Base-by-base conservation (phyloP, 2,888 invertebrate species). In the Lacanobia oleracea region DNA sequence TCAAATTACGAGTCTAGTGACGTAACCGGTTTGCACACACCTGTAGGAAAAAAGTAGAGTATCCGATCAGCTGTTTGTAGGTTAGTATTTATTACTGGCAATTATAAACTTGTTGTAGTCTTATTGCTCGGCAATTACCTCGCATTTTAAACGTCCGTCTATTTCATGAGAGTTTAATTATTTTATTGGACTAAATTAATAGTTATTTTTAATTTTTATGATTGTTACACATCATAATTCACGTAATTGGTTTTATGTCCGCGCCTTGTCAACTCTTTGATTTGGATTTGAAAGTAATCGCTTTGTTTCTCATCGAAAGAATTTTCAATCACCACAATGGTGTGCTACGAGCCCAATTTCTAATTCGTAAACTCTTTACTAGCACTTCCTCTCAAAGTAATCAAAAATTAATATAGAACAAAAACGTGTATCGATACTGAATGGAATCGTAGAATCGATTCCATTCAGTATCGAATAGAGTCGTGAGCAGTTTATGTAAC, bases 21-120 rank as follows among this genome's bases (percentile, higher is more conserved):
- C 84, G 85, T 85, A 89, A 91, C 89, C 85, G 87, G 92, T 91
- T 88, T 73, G 70, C 68, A 79, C 83, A 82, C 91, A 91, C 88
- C 90, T 92, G 91, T 86, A 83, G 71, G 69, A 75, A 84, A 84
- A 87, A 88, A 85, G 74, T 80, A 57, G 73, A 82, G 62, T 79
- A 82, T 75, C 57, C 83, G 86, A 90, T 89, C 88, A 88, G 84
- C 86, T 86, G 88, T 86, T 88, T 79, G 85, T 84, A 68, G 79
- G 82, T 87, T 85, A 84, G 81, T 76, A 74, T 81, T 81, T 87
- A 83, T 79, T 75, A 33, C 67, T 72, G 23, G 78, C 72, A 84
- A 86, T 86, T 86, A 84, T 74, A 71, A 75, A 78, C 81, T 67
- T 62, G 82, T 75, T 80, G 75, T 69, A 75, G 53, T 80, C 75